These are phyloP conservation scores for Chironex yamaguchii DNA, from an alignment of 30 jellyfish, hydroid and myxozoan species.

Conservation along the genomic window DNA sequence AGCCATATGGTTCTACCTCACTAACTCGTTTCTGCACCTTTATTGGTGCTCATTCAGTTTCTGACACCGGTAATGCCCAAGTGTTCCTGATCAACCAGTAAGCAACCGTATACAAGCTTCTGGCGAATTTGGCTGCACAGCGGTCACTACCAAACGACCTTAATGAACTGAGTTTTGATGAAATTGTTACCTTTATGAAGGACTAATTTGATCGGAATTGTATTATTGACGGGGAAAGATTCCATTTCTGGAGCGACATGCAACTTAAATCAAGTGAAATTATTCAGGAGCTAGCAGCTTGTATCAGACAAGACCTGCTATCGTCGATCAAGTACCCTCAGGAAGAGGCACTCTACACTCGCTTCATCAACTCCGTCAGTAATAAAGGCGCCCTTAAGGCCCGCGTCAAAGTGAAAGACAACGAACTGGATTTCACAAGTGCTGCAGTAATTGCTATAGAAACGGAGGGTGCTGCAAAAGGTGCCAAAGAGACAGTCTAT, in stretches of 20 bases:
- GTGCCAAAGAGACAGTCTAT: not conserved
- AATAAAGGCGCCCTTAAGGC: not conserved
- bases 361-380: not conserved
- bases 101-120: conserved; percentile 1
- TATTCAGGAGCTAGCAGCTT: not conserved
- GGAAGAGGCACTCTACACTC: not conserved
- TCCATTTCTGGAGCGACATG: not conserved
- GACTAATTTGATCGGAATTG: not conserved
- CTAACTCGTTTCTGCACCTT: too few relatives aligned
- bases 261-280: not conserved
- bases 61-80: too few relatives aligned
- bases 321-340: not conserved
- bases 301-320: not conserved
- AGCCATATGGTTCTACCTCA: too few relatives aligned
- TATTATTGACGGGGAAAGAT: not conserved
- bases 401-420: not conserved
- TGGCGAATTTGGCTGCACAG: not conserved
- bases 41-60: too few relatives aligned
- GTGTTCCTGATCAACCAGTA: too few relatives aligned
- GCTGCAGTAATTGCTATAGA: not conserved
- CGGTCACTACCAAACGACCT: not conserved
- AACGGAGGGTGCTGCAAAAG: not conserved
- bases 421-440: not conserved
- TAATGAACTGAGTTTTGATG: not conserved
- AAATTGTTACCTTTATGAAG: not conserved